Conservation (phyloP, 2,797 vertebrate species). For the Hirundo rustica region DNA sequence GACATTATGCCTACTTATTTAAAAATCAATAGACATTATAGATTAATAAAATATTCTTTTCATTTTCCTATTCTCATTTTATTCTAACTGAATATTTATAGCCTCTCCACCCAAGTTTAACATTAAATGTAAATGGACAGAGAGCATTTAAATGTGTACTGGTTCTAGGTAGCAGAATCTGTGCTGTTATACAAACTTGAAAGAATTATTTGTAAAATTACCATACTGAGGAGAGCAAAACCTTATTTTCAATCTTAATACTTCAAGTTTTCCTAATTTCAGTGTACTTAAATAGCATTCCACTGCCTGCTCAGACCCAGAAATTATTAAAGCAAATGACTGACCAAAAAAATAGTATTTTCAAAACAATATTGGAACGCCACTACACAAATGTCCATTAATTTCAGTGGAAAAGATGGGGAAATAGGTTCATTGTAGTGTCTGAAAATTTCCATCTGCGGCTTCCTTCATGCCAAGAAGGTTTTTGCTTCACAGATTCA, state of each 20-base stretch:
- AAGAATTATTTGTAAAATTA: not conserved
- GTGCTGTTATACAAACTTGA: not conserved
- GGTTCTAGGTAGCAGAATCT: not conserved
- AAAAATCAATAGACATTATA: constrained; percentile 36
- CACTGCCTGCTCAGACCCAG: not conserved
- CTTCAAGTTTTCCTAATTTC: not conserved
- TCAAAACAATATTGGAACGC: not conserved
- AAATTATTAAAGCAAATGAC: not conserved
- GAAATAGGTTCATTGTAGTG: not conserved
- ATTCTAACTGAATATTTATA: constrained; percentile 31
- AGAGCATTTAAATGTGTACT: not conserved
- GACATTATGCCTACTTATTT: not conserved
- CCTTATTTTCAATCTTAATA: not conserved
- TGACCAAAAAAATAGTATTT: not conserved
- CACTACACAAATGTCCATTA: not conserved
- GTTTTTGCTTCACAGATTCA: not conserved
- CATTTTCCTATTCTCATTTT: constrained; percentile 10
- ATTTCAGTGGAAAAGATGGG: not conserved
- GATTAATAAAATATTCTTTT: constrained; percentile 34
- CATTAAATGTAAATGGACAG: not conserved
- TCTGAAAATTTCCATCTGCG: not conserved
- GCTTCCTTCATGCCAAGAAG: not conserved
- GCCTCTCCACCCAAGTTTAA: not conserved
- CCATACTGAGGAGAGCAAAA: not conserved
- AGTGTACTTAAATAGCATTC: not conserved